Evolutionary conservation across 2,113 vertebrate species (phyloP), one percentile per base, ranked within the genome.

Genomic region (Agapornis roseicollis): DNA sequence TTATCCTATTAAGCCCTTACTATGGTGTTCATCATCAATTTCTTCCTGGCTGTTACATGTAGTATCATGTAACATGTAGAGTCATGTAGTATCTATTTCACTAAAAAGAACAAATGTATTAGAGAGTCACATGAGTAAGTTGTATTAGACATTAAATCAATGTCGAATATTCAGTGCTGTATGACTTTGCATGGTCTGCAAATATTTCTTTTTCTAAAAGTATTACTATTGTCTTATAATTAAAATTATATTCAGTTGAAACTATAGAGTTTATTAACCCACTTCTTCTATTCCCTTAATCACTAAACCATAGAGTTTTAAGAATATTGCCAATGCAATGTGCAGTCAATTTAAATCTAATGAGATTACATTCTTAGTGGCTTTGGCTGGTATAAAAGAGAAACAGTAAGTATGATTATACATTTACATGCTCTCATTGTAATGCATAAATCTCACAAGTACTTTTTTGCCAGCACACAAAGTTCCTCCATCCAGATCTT

Each of bases 301-400:
- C 83, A 77, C 46, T 63, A 80, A 79, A 91, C 88, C 63, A 70
- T 22, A 87, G 68, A 69, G 35, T 93, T 94, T 86, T 92, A 93
- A 14, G 41, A 86, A 74, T 88, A 94, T 90, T 94, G 66, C 70
- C 93, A 95, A 93, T 82, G 64, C 17, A 95, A 88, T 72, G 25
- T 89, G 80, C 80, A 91, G 65, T 96, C 79, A 94, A 89, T 85
- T 93, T 95, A 95, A 96, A 81, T 50, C 29, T 97, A 92, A 97
- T 92, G 80, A 97, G 92, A 97, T 85, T 90, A 56, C 35, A 85
- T 85, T 92, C 90, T 95, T 87, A 95, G 84, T 84, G 47, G 44
- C 46, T 82, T 94, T 97, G 93, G 78, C 83, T 94, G 50, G 52
- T 83, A 89, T 58, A 88, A 79, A 69, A 78, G 60, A 66, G 37